Base-by-base conservation (phyloP, 2,797 vertebrate species). In the Artibeus lituratus region DNA sequence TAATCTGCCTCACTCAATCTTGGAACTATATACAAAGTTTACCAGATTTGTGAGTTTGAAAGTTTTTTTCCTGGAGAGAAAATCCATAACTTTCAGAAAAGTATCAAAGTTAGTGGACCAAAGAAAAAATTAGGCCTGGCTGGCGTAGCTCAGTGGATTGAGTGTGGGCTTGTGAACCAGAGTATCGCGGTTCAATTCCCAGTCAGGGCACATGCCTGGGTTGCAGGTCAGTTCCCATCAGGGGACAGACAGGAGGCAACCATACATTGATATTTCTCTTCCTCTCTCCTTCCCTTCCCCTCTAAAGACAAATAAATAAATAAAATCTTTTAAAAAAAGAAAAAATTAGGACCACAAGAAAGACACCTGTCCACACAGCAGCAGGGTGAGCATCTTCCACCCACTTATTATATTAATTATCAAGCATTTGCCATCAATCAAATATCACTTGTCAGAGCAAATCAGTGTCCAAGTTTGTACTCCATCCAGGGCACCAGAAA, bases 401-500 rank as follows among this genome's bases (percentile, higher is more conserved):
- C 19, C 12, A 37, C 24, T 2, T 22, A 1, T 0, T 9, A 26
- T 1, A 6, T 44, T 32, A 44, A 24, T 19, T 83, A 7, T 7
- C 11, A 7, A 42, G 47, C 2, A 2, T 9, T 42, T 4, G 5
- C 19, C 49, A 42, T 69, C 21, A 2, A 4, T 35, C 29, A 15
- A 42, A 29, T 37, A 37, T 10, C 21, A 12, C 0, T 0, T 39
- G n/a, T 74, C 80, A 44, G 19, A 39, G 7, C 16, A 4, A 7
- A 26, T 10, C 53, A 16, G 10, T 2, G 2, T n/a, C 1, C 16
- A 49, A 26, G 14, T 21, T 4, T 14, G 6, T 5, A 10, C 4
- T 32, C 2, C 35, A 3, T 21, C 35, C 5, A 0, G 4, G 0
- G 16, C 12, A 1, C 3, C 0, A 29, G 1, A 35, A 35, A 67